Percentiles rank a stretch among this genome's conserved stretches.
Conservation (phyloP, 2,797 vertebrate genomes). For the Enteromius anoplus region DNA sequence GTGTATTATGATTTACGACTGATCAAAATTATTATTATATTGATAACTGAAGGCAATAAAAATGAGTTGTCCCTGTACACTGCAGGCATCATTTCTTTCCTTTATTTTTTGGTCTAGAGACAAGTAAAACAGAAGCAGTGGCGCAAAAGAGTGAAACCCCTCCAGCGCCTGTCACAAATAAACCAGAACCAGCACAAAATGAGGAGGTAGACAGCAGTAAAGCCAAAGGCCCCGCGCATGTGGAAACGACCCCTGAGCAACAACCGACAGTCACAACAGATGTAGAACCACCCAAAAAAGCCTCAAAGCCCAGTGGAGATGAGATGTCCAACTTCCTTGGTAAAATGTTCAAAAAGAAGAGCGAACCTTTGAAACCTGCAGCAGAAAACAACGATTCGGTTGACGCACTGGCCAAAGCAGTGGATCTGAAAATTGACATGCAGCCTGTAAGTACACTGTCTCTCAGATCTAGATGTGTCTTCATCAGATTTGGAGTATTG, state of each 20-base stretch:
- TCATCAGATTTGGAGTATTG: neutral
- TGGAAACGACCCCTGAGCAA: constrained; percentile 15
- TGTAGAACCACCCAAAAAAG: neutral
- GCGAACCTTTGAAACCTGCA: constrained; percentile 28
- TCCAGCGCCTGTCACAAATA: constrained; percentile 67
- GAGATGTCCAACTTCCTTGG: constrained; percentile 71
- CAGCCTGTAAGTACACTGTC: constrained; percentile 64
- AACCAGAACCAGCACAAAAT: constrained; percentile 59
- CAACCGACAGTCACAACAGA: constrained; percentile 43
- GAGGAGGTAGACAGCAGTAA: constrained; percentile 48
- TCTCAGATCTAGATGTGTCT: neutral
- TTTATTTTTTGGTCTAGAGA: constrained; percentile 40
- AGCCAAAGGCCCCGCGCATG: constrained; percentile 37
- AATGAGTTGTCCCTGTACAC: neutral
- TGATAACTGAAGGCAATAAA: neutral
- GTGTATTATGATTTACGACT: constrained; percentile 20
- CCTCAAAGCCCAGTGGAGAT: constrained; percentile 41
- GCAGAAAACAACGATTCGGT: constrained; percentile 26
- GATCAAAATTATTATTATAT: neutral
- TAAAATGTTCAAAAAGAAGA: constrained; percentile 82
- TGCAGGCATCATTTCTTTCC: neutral
- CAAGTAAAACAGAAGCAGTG: constrained; percentile 63
- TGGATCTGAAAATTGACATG: constrained; percentile 49
- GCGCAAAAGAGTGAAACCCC: constrained; percentile 67
- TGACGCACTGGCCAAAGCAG: constrained; percentile 51